Evolutionary conservation across 2,888 invertebrate species (phyloP).

Genomic region (Eupeodes luniger): DNA sequence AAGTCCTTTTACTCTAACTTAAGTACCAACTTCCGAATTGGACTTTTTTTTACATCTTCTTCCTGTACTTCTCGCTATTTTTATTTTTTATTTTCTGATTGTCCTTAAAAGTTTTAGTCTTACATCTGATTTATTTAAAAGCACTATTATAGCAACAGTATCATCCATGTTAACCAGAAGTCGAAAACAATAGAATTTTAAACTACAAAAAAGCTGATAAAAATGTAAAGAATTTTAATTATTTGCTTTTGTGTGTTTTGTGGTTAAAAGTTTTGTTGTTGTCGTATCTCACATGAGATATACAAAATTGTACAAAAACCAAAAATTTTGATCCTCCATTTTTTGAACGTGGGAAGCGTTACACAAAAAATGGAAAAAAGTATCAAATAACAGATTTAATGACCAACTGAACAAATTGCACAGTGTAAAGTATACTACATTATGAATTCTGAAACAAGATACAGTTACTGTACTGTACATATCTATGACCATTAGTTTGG

Average conservation of each 20-base stretch:
- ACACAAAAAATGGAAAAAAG: conserved; percentile 7
- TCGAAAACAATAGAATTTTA: neutral
- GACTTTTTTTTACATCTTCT: neutral
- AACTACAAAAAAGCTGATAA: conserved; percentile 14
- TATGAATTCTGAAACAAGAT: neutral
- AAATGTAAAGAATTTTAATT: conserved; percentile 60
- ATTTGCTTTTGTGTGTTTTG: conserved; percentile 57
- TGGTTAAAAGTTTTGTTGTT: conserved; percentile 31
- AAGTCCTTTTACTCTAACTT: too few species aligned
- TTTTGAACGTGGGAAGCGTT: neutral
- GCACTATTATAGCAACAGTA: neutral
- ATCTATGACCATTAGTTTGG: conserved; percentile 64
- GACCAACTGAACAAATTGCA: conserved; percentile 65
- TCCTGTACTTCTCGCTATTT: too few species aligned
- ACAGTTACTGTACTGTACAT: conserved; percentile 1
- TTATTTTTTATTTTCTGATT: neutral
- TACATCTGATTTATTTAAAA: too few species aligned
- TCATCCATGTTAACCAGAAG: neutral
- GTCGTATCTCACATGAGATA: neutral
- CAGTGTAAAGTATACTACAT: neutral
- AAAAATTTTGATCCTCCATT: conserved; percentile 3
- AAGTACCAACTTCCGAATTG: conserved; percentile 26
- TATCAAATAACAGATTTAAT: conserved; percentile 60
- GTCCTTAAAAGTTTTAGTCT: too few species aligned
- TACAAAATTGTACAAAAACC: conserved; percentile 16